Conservation (phyloP, 2,113 vertebrate species). For the Mystacornis crossleyi region DNA sequence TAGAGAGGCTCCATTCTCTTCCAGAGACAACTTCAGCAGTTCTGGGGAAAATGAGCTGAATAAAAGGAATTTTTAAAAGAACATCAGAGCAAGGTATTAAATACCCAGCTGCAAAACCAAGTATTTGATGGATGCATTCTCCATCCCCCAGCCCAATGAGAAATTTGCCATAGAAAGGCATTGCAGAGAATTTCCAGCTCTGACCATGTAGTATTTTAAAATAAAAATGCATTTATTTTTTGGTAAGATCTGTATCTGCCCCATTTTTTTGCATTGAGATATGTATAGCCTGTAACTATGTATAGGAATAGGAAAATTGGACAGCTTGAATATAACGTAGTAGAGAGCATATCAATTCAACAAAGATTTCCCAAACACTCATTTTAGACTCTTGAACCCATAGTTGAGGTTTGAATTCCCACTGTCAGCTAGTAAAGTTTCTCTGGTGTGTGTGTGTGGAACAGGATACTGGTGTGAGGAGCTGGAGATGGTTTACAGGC, state of each 20-base stretch:
- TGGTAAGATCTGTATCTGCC: not conserved
- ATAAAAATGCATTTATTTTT: not conserved
- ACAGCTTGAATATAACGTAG: not conserved
- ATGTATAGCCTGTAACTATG: not conserved
- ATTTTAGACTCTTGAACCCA: not conserved
- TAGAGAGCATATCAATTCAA: not conserved
- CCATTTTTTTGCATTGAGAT: not conserved
- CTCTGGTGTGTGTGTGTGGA: not conserved
- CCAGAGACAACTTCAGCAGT: not conserved
- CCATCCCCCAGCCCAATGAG: not conserved
- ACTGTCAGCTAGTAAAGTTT: not conserved
- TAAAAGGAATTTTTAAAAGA: not conserved
- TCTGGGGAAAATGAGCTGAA: not conserved
- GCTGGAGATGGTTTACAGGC: not conserved
- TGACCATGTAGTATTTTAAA: not conserved
- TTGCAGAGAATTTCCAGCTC: not conserved
- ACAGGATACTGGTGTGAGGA: not conserved
- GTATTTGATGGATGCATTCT: not conserved
- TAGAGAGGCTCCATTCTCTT: conserved; percentile 36
- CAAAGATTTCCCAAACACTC: not conserved
- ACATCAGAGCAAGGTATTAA: not conserved
- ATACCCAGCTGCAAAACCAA: not conserved
- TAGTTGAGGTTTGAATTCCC: not conserved
- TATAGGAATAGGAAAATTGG: not conserved
- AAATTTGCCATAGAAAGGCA: not conserved